Evolutionary conservation across 1,140 invertebrate species (phyloP), one percentile per base, ranked within the genome.

Genomic region (Musca vetustissima): DNA sequence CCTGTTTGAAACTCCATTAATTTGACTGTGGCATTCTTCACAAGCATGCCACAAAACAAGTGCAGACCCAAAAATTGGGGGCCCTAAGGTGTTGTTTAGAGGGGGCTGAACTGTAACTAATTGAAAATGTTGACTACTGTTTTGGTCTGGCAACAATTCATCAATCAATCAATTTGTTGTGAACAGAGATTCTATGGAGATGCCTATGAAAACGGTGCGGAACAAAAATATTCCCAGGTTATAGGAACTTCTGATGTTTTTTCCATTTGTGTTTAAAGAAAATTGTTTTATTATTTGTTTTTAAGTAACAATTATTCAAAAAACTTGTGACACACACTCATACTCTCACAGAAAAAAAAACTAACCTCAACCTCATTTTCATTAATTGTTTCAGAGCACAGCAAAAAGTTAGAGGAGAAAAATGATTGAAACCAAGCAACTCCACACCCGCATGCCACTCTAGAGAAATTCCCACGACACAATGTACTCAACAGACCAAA

Each of bases 381-480:
- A 36, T 61, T 43, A 61, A 61, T 21, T 61, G n/a, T 61, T 61
- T 36, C 53, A 57, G 53, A 61, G 19, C 25, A 17, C 17, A 2
- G 36, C 36, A 61, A 36, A 43, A 57, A 28, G 14, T 14, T 25
- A 25, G 22, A 25, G 15, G 11, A 59, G 28, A 59, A 28, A 32
- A n/a, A n/a, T 36, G 28, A 36, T 43, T 43, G 28, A 61, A 61
- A 36, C 28, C 28, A 61, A 61, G 28, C 57, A 61, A 61, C 57
- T 61, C 77, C 77, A 78, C 77, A 78, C 77, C 77, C 77, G 77
- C 77, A 78, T 78, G 77, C 74, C 77, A 71, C 70, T 73, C 70
- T 68, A 72, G 69, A 75, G 77, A 78, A 74, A 76, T 78, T 78
- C 77, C 77, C 77, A 78, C 77, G 77, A 75, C 70, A 22, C 64